phyloP scores from a whole-genome alignment of 2,113 vertebrate genomes.

The Oenanthe melanoleuca region DNA sequence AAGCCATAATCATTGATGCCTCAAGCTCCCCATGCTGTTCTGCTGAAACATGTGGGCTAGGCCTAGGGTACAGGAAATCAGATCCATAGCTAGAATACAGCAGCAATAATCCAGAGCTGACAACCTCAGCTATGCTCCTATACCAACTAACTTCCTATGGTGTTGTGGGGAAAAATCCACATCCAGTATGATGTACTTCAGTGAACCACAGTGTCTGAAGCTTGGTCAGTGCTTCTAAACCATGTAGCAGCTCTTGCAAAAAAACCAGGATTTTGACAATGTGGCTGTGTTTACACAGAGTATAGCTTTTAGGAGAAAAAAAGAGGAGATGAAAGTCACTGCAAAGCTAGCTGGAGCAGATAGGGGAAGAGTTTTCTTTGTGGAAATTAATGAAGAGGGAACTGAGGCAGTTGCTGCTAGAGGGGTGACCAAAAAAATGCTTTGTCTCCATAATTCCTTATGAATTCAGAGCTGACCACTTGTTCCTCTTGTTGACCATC shows the following conservation, averaged over 20 bases:
- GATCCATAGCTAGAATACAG: neutral
- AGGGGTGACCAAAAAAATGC: rapidly evolving
- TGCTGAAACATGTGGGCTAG: neutral
- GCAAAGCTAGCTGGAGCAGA: neutral
- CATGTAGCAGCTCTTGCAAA: neutral
- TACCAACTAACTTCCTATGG: neutral
- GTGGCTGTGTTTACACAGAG: neutral
- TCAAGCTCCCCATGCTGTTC: neutral
- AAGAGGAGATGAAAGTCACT: neutral
- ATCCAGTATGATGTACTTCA: neutral
- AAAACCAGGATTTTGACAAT: neutral
- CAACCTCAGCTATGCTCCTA: neutral
- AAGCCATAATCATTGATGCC: rapidly evolving
- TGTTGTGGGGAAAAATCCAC: neutral
- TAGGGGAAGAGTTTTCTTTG: neutral
- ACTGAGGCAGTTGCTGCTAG: neutral
- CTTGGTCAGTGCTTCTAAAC: neutral
- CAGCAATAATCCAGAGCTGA: neutral
- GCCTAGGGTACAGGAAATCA: neutral
- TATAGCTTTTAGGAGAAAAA: neutral
- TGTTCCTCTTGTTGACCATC: conserved; percentile 74
- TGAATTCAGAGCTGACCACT: conserved; percentile 71
- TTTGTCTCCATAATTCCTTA: rapidly evolving
- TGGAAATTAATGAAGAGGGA: neutral
- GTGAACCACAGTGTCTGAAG: neutral